Evolutionary conservation across 2,113 vertebrate genomes (phyloP).

Genomic region (Numenius arquata): DNA sequence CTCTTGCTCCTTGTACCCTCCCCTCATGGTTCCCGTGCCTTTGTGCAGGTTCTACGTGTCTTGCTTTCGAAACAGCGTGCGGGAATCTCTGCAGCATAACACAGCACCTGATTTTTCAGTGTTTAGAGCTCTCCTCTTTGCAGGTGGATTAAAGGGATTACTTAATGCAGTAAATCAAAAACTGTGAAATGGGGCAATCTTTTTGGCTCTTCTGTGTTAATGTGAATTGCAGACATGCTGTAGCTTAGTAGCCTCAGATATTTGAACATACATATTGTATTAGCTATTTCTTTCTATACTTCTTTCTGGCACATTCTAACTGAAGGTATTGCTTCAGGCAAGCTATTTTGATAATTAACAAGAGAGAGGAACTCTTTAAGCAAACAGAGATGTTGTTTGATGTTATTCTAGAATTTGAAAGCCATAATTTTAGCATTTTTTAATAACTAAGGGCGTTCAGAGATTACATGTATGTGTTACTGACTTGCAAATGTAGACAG

Average conservation of each 20-base stretch:
- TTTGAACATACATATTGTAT: background rate
- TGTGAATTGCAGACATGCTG: background rate
- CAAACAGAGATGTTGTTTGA: background rate
- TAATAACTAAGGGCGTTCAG: background rate
- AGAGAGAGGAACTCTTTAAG: background rate
- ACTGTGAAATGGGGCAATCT: background rate
- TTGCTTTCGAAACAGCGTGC: background rate
- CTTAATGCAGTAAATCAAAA: background rate
- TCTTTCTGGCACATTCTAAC: background rate
- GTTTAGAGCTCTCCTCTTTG: background rate
- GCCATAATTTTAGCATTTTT: background rate
- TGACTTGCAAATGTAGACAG: background rate
- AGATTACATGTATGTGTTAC: background rate
- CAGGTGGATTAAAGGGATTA: conserved; percentile 16
- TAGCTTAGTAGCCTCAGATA: background rate
- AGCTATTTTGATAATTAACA: conserved; percentile 13
- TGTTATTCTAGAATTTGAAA: background rate
- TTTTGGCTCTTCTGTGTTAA: background rate
- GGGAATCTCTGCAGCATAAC: background rate
- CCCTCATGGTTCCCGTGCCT: background rate
- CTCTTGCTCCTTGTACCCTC: background rate
- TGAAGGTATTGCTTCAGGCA: background rate
- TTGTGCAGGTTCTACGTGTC: background rate
- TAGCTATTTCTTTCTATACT: background rate
- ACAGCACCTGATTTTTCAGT: background rate